Evolutionary conservation across 1,140 invertebrate genomes (phyloP), one percentile per base, ranked within the genome.

Genomic region (Eupeodes corollae): DNA sequence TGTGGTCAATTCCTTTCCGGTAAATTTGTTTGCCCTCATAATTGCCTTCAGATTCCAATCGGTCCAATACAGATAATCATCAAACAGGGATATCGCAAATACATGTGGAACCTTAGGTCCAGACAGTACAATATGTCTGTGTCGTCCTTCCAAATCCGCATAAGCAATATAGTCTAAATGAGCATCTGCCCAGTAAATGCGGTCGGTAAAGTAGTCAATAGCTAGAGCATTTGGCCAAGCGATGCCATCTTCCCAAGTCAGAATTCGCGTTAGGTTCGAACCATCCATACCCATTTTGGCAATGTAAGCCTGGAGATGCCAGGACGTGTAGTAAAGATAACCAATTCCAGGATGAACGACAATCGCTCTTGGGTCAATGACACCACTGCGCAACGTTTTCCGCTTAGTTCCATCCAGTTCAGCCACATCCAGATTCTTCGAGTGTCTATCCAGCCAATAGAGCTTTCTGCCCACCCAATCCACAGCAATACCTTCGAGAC

Each of bases 281-380:
- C 95, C 96, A 62, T 99, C 93, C 89, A 99, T 89, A 42, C 92
- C 92, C 68, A 98, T 83, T 68, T 94, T 88, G n/a, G 87, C 95
- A 52, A 98, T 98, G 62, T 91, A 98, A 1, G 95, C 90, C 73
- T 94, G 86, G 26, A 96, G 77, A 66, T 95, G 88, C 92, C 92
- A 97, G 5, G 91, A 94, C 13, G 92, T 91, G 65, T 91, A 98
- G 72, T 93, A 99, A 16, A 98, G 60, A 61, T 93, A 92, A 31
- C 94, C 95, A 49, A 81, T 89, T 12, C 88, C 87, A 8, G 95
- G 96, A 76, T 98, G 91, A 1, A 97, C 89, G 5, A 86, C 90
- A 37, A 99, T 79, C 3, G 93, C 93, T 58, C 94, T 72, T 3
- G 95, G 95, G 72, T 98, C 92, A 6, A 85, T 79, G 48, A 98